A percentile compares a stretch with the other conserved stretches of the same genome.
phyloP scores from a whole-genome alignment of 2,797 vertebrate genomes.

The Melanotaenia pygmaea region DNA sequence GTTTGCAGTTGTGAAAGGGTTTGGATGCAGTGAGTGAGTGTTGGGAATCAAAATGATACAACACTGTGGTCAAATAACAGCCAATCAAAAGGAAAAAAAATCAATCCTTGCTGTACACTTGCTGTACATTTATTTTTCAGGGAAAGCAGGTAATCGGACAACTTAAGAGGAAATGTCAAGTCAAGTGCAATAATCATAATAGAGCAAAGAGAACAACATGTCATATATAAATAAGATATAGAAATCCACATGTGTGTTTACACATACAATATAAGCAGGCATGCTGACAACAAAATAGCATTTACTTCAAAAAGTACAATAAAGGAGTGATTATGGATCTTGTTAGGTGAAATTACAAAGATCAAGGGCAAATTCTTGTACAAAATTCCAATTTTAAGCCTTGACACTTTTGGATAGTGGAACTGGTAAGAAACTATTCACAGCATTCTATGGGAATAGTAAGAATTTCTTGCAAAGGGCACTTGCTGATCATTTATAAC shows the following conservation, averaged over 20 bases:
- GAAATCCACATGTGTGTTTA: slow-evolving; percentile 13
- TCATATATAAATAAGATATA: slow-evolving; percentile 37
- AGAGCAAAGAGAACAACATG: slow-evolving; percentile 27
- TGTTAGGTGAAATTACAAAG: slow-evolving; percentile 43
- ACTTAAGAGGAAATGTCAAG: slow-evolving; percentile 27
- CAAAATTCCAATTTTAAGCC: slow-evolving; percentile 46
- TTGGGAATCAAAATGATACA: slow-evolving; percentile 25
- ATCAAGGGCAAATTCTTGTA: slow-evolving; percentile 21
- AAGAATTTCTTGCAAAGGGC: slow-evolving; percentile 42
- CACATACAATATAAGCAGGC: slow-evolving; percentile 28
- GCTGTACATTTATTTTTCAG: slow-evolving; percentile 35
- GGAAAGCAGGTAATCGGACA: slow-evolving; percentile 30
- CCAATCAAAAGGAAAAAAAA: slow-evolving; percentile 36
- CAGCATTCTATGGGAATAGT: slow-evolving; percentile 27
- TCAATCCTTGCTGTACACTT: slow-evolving; percentile 36
- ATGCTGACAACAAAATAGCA: slow-evolving; percentile 40
- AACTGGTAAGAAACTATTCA: slow-evolving; percentile 29
- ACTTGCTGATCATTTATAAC: slow-evolving; percentile 54
- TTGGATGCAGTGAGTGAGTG: slow-evolving; percentile 22
- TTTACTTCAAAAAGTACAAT: slow-evolving; percentile 24
- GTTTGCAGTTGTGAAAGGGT: slow-evolving; percentile 41
- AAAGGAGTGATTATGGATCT: slow-evolving; percentile 12
- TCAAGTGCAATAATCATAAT: slow-evolving; percentile 43
- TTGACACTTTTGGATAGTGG: slow-evolving; percentile 46
- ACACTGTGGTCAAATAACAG: slow-evolving; percentile 27